A percentile compares a stretch with the other conserved stretches of the same genome.
Evolutionary conservation across 2,888 invertebrate species (phyloP).

Genomic region (Muschampia plurimacula): DNA sequence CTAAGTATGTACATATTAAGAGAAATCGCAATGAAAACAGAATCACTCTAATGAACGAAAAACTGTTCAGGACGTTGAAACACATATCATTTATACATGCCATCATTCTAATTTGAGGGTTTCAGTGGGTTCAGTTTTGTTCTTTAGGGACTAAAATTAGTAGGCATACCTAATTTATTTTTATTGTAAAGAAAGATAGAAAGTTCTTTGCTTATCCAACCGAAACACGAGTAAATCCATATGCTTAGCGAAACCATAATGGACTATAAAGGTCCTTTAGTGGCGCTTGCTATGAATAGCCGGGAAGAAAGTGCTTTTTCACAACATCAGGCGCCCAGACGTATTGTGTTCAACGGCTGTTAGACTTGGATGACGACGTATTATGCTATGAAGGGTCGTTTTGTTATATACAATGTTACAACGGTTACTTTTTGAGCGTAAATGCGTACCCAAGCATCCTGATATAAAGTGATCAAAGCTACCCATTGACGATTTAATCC

Average conservation of each 20-base stretch:
- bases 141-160: too few species aligned
- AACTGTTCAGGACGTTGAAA: too few species aligned
- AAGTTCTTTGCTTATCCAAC: not conserved
- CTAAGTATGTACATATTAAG: too few species aligned
- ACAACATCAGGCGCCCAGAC: not conserved
- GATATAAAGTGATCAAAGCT: too few species aligned
- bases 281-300: constrained; percentile 1
- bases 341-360: not conserved
- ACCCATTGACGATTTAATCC: too few species aligned
- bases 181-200: not conserved
- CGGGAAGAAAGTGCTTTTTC: constrained; percentile 8
- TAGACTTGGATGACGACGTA: not conserved
- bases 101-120: too few species aligned
- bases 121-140: too few species aligned
- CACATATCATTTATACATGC: too few species aligned
- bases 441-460: too few species aligned
- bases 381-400: not conserved
- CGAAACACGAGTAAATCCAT: not conserved
- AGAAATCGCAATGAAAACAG: too few species aligned
- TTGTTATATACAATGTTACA: not conserved
- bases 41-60: too few species aligned
- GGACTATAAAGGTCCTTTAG: constrained; percentile 13
- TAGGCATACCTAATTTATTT: not conserved
- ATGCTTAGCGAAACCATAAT: not conserved
- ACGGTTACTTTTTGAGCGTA: too few species aligned